Evolutionary conservation across 1,140 invertebrate species (phyloP).

Genomic region (Chlorops oryzae): DNA sequence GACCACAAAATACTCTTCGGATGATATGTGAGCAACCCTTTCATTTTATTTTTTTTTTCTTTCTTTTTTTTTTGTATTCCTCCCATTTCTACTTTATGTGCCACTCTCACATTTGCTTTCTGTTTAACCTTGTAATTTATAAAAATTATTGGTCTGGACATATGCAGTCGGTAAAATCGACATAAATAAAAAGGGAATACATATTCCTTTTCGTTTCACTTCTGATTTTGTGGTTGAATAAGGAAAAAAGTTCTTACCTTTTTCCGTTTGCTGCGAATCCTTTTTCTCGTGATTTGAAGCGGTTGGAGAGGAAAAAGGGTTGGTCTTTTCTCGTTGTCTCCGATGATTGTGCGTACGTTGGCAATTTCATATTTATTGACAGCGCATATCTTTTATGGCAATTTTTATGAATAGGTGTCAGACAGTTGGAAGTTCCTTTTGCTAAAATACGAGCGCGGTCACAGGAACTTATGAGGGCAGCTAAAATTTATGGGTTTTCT

Average conservation of each 20-base stretch:
- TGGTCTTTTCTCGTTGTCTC: too few species aligned
- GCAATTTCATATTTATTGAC: slow-evolving; percentile 18
- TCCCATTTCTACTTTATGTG: not conserved
- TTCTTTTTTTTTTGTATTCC: not conserved
- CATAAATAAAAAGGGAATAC: slow-evolving; percentile 20
- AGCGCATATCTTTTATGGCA: slow-evolving; percentile 16
- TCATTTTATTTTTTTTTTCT: slow-evolving; percentile 1
- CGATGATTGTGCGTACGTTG: slow-evolving; percentile 11
- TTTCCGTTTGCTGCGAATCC: too few species aligned
- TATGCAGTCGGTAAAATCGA: slow-evolving; percentile 14
- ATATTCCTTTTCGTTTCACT: too few species aligned
- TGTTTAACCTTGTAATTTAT: slow-evolving; percentile 17
- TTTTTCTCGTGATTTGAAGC: too few species aligned
- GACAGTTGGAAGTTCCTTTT: slow-evolving; percentile 8
- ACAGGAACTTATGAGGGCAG: too few species aligned
- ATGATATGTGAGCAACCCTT: slow-evolving; percentile 6
- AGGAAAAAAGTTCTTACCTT: too few species aligned
- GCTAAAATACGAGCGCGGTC: too few species aligned
- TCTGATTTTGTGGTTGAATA: slow-evolving; percentile 16
- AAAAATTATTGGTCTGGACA: slow-evolving; percentile 20
- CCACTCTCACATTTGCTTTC: not conserved
- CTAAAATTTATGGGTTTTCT: too few species aligned
- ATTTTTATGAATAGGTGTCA: slow-evolving; percentile 14
- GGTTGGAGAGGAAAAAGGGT: too few species aligned
- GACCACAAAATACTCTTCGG: slow-evolving; percentile 13